These are phyloP conservation scores for Amorpha juglandis DNA, from an alignment of 2,888 invertebrate species.

Conservation along the genomic window DNA sequence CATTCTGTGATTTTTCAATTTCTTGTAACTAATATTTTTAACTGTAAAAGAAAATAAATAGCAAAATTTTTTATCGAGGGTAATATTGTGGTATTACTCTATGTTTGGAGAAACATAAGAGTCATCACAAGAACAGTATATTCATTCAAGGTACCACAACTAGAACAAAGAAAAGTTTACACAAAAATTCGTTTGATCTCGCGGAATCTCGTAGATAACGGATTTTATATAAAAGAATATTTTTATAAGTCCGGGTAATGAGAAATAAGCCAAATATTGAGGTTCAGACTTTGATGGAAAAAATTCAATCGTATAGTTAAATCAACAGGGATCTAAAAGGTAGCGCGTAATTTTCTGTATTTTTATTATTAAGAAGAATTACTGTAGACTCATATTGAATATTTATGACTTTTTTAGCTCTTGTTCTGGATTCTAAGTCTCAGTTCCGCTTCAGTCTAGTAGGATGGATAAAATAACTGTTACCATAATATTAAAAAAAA, in stretches of 20 bases:
- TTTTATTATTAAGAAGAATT: not conserved
- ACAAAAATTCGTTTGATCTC: conserved; percentile 12
- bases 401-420: not conserved
- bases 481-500: too few relatives aligned
- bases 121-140: too few relatives aligned
- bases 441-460: too few relatives aligned
- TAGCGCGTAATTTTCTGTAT: conserved; percentile 23
- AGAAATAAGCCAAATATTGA: conserved; percentile 19
- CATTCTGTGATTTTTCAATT: too few relatives aligned
- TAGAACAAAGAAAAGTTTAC: conserved; percentile 4
- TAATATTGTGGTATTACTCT: too few relatives aligned
- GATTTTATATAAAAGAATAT: conserved; percentile 17
- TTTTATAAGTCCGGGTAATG: conserved; percentile 18
- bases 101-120: too few relatives aligned
- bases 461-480: too few relatives aligned
- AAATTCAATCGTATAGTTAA: conserved; percentile 15
- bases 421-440: not conserved
- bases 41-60: too few relatives aligned
- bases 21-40: too few relatives aligned
- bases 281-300: conserved; percentile 3
- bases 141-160: too few relatives aligned
- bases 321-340: conserved; percentile 22
- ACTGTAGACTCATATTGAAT: not conserved
- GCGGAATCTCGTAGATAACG: not conserved
- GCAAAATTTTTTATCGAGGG: too few relatives aligned